Evolutionary conservation across 1,140 invertebrate species (phyloP).

Genomic region (Lepidurus couesii): DNA sequence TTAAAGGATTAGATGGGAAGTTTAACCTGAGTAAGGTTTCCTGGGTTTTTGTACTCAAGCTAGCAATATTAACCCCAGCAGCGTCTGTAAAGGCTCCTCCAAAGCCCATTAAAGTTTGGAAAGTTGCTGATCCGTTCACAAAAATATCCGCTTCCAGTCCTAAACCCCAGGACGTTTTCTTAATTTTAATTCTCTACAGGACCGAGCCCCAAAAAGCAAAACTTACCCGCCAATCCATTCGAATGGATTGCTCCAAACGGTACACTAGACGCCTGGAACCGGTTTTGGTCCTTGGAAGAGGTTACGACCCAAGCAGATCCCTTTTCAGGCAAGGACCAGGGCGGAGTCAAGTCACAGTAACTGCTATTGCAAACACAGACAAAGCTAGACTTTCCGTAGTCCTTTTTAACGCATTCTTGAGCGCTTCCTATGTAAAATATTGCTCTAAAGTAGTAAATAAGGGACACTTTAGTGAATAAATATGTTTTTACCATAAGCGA

Average conservation of each 20-base stretch:
- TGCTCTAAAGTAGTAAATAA: neutral
- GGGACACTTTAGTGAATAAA: neutral
- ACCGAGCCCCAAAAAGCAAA: neutral
- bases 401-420: constrained; percentile 44
- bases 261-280: constrained; percentile 45
- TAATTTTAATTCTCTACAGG: neutral
- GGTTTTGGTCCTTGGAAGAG: constrained; percentile 51
- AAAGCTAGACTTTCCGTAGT: constrained; percentile 48
- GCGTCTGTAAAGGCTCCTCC: constrained; percentile 85
- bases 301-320: constrained; percentile 54
- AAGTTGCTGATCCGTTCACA: constrained; percentile 38
- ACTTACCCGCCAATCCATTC: neutral
- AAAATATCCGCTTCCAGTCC: constrained; percentile 22
- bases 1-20: too few species aligned
- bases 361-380: constrained; percentile 81
- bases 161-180: neutral
- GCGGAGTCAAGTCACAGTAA: constrained; percentile 68
- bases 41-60: constrained; percentile 52
- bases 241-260: constrained; percentile 31
- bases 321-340: constrained; percentile 41
- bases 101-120: constrained; percentile 60
- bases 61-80: constrained; percentile 66
- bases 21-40: constrained; percentile 58
- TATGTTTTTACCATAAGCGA: neutral
- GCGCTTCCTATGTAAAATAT: neutral